Conservation (phyloP, 2,797 vertebrate species). For the Hydrocynus forskahlii region DNA sequence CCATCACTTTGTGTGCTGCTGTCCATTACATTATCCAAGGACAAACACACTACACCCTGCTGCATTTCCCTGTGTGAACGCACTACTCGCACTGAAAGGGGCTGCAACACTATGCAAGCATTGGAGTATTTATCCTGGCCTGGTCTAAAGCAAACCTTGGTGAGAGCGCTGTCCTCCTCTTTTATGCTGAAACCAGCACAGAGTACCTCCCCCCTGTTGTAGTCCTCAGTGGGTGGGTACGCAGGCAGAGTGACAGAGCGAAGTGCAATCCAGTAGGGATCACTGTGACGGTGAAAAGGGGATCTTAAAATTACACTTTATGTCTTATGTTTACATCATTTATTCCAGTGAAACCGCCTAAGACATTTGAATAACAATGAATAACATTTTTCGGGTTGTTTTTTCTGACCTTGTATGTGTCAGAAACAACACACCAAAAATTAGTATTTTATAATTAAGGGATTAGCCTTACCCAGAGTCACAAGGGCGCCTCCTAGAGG, state of each 20-base stretch:
- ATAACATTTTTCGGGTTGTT: too few relatives aligned
- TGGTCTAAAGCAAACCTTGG: slow-evolving; percentile 79
- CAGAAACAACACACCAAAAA: too few relatives aligned
- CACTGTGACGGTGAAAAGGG: slow-evolving; percentile 74
- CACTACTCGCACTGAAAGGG: too few relatives aligned
- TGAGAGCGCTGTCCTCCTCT: slow-evolving; percentile 78
- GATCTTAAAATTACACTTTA: slow-evolving; percentile 1
- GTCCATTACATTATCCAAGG: too few relatives aligned
- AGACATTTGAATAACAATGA: too few relatives aligned
- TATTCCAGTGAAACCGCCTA: too few relatives aligned
- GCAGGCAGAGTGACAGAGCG: slow-evolving; percentile 91
- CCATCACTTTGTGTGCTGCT: too few relatives aligned
- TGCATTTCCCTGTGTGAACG: too few relatives aligned
- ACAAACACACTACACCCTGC: too few relatives aligned
- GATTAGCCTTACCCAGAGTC: slow-evolving; percentile 77
- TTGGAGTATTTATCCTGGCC: too few relatives aligned
- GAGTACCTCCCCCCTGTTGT: slow-evolving; percentile 87
- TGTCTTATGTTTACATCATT: neutral
- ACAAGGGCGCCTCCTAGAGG: slow-evolving; percentile 89
- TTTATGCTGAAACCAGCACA: slow-evolving; percentile 93
- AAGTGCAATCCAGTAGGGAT: slow-evolving; percentile 92
- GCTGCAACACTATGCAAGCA: too few relatives aligned
- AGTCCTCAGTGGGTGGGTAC: slow-evolving; percentile 73
- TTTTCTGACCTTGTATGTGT: too few relatives aligned
- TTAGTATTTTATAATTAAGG: neutral